Evolutionary conservation across 2,888 invertebrate genomes (phyloP), one percentile per base, ranked within the genome.

Genomic region (Protophormia terraenovae): DNA sequence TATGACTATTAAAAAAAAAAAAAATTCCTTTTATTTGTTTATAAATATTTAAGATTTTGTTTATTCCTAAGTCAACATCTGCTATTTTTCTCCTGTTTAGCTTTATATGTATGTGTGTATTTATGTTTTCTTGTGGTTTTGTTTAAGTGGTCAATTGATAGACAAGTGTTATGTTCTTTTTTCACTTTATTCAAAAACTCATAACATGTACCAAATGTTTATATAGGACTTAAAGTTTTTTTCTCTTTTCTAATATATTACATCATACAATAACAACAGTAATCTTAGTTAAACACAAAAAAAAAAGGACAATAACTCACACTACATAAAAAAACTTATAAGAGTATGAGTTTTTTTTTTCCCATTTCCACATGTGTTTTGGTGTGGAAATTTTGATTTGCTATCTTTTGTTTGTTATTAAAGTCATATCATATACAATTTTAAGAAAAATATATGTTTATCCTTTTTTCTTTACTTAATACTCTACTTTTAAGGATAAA

Each of bases 101-200:
- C 8, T 35, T 10, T 10, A 35, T 35, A 35, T 35, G 4, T 35
- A 35, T 35, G 50, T 69, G 3, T 50, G 10, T 3, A 55, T 79
- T 29, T 45, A 22, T 14, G 22, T 45, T 76, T 62, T n/a, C n/a
- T n/a, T 69, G 69, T 62, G 75, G 69, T 69, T 60, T 58, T 22
- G 53, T 69, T 67, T 27, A 69, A 55, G 69, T 76, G 69, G 69
- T 38, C 69, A 75, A 69, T 76, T 76, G 75, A 53, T 69, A 64
- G 53, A 62, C 69, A 82, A 73, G 53, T 69, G 41, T 60, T 76
- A 50, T 66, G 14, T 67, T 24, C 47, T 72, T 58, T 66, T 66
- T 67, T 24, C 47, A 66, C 47, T 66, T 66, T 12, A 41, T 47
- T 29, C 7, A 22, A 32, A 60, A 35, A 16, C n/a, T n/a, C n/a